A percentile compares a stretch with the other conserved stretches of the same genome.
Conservation (phyloP, 2,113 vertebrate species). For the Stomatorhinus ivindoensis region DNA sequence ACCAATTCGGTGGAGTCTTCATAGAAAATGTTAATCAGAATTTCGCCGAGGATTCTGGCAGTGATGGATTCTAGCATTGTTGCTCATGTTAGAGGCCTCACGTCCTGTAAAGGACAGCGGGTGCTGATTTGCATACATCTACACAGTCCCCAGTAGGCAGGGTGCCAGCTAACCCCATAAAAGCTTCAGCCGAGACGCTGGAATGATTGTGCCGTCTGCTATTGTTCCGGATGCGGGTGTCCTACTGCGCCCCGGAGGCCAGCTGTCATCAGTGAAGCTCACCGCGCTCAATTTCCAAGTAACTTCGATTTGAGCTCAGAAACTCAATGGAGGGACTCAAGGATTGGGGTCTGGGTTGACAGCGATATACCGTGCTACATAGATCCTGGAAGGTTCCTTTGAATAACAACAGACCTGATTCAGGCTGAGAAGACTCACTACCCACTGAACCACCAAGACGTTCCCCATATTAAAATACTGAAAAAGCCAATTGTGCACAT, state of each 20-base stretch:
- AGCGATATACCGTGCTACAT: neutral
- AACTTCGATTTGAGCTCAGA: neutral
- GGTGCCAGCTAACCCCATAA: neutral
- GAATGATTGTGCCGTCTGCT: neutral
- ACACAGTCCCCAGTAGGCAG: neutral
- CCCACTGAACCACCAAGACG: neutral
- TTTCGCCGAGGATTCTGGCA: neutral
- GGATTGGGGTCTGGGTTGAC: neutral
- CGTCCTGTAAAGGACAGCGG: neutral
- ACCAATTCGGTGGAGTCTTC: neutral
- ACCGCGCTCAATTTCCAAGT: neutral
- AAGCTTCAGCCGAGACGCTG: neutral
- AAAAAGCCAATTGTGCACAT: neutral
- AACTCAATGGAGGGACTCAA: neutral
- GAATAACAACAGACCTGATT: neutral
- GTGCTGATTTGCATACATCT: constrained; percentile 1
- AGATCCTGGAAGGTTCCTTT: neutral
- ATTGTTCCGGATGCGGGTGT: neutral
- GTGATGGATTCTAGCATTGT: neutral
- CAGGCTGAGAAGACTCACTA: neutral
- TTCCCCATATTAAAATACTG: neutral
- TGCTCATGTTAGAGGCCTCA: neutral
- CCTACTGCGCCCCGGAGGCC: neutral
- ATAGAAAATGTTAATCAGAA: constrained; percentile 11
- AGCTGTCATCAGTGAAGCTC: neutral